These are phyloP conservation scores for Xestia c-nigrum DNA, from an alignment of 2,888 invertebrate species.

Conservation along the genomic window DNA sequence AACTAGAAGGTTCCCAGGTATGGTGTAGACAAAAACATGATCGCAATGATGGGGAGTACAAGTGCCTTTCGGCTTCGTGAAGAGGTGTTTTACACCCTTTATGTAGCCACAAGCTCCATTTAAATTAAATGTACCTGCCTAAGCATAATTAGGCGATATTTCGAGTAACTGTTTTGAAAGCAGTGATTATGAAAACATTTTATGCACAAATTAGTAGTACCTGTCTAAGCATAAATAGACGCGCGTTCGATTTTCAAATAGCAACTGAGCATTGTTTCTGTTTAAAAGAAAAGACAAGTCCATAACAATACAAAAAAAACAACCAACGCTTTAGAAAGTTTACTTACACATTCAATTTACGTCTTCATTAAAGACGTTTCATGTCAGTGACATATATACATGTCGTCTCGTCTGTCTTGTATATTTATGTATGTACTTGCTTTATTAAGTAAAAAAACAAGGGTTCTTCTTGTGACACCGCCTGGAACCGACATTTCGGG, in stretches of 20 bases:
- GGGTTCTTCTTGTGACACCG: conserved; percentile 23
- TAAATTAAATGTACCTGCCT: background rate
- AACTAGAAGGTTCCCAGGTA: too few relatives aligned
- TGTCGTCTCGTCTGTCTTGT: conserved; percentile 37
- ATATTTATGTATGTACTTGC: conserved; percentile 29
- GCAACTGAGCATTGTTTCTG: background rate
- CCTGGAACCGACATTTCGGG: conserved; percentile 38
- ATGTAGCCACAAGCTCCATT: too few relatives aligned
- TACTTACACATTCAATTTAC: conserved; percentile 21
- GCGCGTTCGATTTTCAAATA: background rate
- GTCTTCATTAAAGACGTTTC: conserved; percentile 45
- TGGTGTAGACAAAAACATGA: too few relatives aligned
- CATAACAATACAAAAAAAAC: background rate
- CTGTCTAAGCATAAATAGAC: background rate
- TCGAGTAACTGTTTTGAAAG: background rate
- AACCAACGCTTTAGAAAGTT: conserved; percentile 13
- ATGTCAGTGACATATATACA: conserved; percentile 37
- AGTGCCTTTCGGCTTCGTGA: too few relatives aligned
- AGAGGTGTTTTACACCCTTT: too few relatives aligned
- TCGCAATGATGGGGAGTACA: too few relatives aligned
- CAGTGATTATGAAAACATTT: background rate
- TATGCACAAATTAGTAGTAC: background rate
- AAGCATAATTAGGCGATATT: background rate
- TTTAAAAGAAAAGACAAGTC: background rate
- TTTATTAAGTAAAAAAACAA: conserved; percentile 60